Evolutionary conservation across 2,888 invertebrate species (phyloP).

Genomic region (Cheilosia vulpina): DNA sequence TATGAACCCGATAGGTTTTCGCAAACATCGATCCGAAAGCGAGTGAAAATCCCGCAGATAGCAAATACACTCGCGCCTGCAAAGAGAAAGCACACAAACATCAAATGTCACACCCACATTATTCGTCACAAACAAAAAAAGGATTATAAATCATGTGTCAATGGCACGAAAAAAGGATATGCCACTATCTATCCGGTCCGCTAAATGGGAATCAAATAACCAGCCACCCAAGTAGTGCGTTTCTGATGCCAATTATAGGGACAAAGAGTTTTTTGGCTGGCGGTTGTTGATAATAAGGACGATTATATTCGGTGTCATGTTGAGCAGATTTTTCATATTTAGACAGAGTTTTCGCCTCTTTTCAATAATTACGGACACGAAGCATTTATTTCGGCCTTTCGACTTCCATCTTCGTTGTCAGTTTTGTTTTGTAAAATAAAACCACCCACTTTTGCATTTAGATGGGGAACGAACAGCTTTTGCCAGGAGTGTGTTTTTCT

Average conservation of each 20-base stretch:
- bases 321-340: slow-evolving; percentile 35
- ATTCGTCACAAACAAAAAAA: slow-evolving; percentile 2
- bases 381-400: background rate
- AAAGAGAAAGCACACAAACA: slow-evolving; percentile 76
- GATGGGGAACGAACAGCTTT: slow-evolving; percentile 21
- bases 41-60: slow-evolving; percentile 95
- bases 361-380: background rate
- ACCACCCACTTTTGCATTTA: slow-evolving; percentile 25
- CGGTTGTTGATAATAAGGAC: slow-evolving; percentile 20
- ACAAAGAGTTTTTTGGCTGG: slow-evolving; percentile 7
- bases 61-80: slow-evolving; percentile 93
- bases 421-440: background rate
- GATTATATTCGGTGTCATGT: slow-evolving; percentile 42
- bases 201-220: background rate
- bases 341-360: background rate
- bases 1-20: slow-evolving; percentile 95
- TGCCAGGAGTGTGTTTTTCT: background rate
- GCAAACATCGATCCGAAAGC: slow-evolving; percentile 98
- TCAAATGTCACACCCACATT: background rate
- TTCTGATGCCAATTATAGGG: background rate
- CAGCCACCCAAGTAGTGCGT: background rate
- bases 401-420: background rate
- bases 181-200: slow-evolving; percentile 1
- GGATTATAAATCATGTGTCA: slow-evolving; percentile 7
- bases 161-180: slow-evolving; percentile 16